Conservation (phyloP, 53 echinoderm and acorn worm species). For the Temnopleurus reevesii region DNA sequence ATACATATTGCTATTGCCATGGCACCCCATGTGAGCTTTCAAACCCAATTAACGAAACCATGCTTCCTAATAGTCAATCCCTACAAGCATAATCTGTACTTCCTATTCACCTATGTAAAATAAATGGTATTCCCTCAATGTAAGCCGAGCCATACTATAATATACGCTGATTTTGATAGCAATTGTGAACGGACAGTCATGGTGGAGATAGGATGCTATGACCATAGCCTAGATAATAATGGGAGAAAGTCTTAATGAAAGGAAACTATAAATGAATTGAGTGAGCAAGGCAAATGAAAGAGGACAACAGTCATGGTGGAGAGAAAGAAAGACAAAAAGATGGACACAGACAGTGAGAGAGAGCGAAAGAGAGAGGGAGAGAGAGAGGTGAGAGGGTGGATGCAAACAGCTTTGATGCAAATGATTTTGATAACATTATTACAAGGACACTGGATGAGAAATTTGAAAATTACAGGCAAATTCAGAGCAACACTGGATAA, state of each 20-base stretch:
- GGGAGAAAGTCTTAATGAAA: not conserved
- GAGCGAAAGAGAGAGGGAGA: not conserved
- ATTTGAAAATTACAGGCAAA: not conserved
- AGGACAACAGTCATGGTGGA: not conserved
- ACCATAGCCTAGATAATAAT: not conserved
- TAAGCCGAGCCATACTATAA: not conserved
- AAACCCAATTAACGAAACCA: slow-evolving; percentile 4
- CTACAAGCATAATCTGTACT: not conserved
- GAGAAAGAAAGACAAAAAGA: not conserved
- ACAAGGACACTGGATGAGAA: not conserved
- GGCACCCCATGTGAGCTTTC: not conserved
- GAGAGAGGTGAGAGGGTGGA: not conserved
- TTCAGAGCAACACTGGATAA: not conserved
- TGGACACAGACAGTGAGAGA: not conserved
- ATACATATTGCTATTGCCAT: not conserved
- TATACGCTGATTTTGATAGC: not conserved
- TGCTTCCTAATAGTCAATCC: not conserved
- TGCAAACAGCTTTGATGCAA: no score
- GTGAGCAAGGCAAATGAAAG: not conserved
- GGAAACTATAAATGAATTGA: not conserved
- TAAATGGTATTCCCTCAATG: not conserved
- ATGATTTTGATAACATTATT: not conserved
- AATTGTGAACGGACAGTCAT: not conserved
- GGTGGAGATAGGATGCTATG: not conserved
- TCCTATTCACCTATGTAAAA: not conserved